phyloP scores from a whole-genome alignment of 1,140 invertebrate genomes.

The Drosophila sproati region DNA sequence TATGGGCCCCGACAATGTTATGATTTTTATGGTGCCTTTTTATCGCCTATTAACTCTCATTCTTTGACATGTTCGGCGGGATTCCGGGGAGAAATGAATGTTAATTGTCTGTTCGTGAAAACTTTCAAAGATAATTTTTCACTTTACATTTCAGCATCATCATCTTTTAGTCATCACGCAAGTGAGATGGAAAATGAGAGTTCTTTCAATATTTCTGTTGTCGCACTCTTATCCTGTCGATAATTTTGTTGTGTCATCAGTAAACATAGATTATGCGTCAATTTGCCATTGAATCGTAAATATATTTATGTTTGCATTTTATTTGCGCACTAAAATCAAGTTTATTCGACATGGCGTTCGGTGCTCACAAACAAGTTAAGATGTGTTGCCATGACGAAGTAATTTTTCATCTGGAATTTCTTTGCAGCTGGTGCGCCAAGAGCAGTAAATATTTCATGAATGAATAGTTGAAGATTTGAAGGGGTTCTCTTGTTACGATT shows the following conservation, averaged over 20 bases:
- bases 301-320: constrained; percentile 46
- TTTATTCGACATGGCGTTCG: constrained; percentile 36
- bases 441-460: constrained; percentile 7
- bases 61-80: constrained; percentile 35
- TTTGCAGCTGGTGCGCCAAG: constrained; percentile 4
- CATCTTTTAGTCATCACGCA: constrained; percentile 5
- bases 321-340: constrained; percentile 46
- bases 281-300: constrained; percentile 45
- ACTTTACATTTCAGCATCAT: constrained; percentile 30
- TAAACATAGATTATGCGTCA: constrained; percentile 41
- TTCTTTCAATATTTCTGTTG: constrained; percentile 20
- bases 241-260: constrained; percentile 43
- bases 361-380: constrained; percentile 38
- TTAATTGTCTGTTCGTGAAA: constrained; percentile 48
- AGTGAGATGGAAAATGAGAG: neutral
- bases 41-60: constrained; percentile 35
- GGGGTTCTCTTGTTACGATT: neutral
- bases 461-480: constrained; percentile 3
- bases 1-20: constrained; percentile 33
- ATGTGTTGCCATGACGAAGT: constrained; percentile 38
- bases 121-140: constrained; percentile 27
- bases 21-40: constrained; percentile 37
- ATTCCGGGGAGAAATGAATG: constrained; percentile 43
- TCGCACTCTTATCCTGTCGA: constrained; percentile 4
- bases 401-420: neutral